These are phyloP conservation scores for Enteromius afrohamiltoni DNA, from an alignment of 2,797 vertebrate genomes.

Conservation along the genomic window DNA sequence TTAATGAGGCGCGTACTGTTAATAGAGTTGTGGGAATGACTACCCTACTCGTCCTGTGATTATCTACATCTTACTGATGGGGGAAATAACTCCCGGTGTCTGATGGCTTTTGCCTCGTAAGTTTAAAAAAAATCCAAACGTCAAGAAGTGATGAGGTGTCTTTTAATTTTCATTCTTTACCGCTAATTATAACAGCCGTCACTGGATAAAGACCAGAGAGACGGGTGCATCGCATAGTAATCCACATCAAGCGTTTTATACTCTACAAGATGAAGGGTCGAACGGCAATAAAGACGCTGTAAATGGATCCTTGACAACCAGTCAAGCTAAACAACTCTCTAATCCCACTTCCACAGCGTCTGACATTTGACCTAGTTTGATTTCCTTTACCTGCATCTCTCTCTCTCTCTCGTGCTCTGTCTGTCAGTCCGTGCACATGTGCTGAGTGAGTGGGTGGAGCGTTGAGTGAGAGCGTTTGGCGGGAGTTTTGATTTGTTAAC, in stretches of 20 bases:
- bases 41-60: conserved; percentile 36
- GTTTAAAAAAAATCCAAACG: background rate
- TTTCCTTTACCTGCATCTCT: conserved; percentile 28
- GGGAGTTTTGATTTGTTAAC: background rate
- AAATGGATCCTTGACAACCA: conserved; percentile 51
- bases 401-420: too few relatives aligned
- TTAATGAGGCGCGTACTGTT: conserved; percentile 52
- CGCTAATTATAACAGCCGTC: background rate
- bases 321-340: conserved; percentile 32
- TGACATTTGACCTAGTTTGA: conserved; percentile 54
- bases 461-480: background rate
- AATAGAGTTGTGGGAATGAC: conserved; percentile 51
- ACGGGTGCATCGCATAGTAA: background rate
- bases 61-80: conserved; percentile 29
- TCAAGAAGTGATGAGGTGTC: conserved; percentile 6
- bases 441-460: background rate
- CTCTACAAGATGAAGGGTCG: conserved; percentile 34
- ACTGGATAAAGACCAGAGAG: background rate
- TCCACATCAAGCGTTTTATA: background rate
- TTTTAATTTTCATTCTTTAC: conserved; percentile 25
- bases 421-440: background rate
- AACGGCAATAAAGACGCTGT: conserved; percentile 40
- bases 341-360: conserved; percentile 22
- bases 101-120: conserved; percentile 19
- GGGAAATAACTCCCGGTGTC: conserved; percentile 38